phyloP scores from a whole-genome alignment of 2,888 invertebrate species.

The Tineola bisselliella region DNA sequence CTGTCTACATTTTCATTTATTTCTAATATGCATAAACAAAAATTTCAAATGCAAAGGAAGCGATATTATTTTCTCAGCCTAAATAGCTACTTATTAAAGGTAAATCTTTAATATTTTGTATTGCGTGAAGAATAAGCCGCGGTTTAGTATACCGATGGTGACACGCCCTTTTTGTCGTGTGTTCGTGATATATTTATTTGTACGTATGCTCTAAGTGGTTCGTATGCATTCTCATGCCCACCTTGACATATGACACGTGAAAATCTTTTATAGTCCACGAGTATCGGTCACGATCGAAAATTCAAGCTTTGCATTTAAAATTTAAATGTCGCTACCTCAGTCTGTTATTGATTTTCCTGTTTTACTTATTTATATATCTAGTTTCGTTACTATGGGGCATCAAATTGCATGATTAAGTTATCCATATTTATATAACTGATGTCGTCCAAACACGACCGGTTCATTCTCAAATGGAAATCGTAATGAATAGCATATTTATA shows the following conservation, averaged over 20 bases:
- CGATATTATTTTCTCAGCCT: no score
- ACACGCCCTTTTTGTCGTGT: background rate
- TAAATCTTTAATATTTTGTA: no score
- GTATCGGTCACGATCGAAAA: background rate
- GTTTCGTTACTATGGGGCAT: background rate
- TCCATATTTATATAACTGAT: no score
- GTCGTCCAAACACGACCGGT: no score
- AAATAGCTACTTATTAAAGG: no score
- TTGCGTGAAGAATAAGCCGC: no score
- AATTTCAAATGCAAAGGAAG: no score
- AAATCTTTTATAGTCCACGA: background rate
- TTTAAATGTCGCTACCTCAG: background rate
- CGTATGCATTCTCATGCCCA: background rate
- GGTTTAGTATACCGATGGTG: background rate
- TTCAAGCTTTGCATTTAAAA: background rate
- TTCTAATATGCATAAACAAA: no score
- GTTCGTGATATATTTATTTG: background rate
- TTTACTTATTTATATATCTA: background rate
- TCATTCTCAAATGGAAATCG: no score
- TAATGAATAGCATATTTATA: no score
- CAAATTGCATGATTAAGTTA: no score
- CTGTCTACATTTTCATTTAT: no score
- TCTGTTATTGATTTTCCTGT: background rate
- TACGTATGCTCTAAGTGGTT: conserved; percentile 1
- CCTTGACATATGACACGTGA: background rate